phyloP scores from a whole-genome alignment of 1,140 invertebrate species.

The Drosophila subobscura region DNA sequence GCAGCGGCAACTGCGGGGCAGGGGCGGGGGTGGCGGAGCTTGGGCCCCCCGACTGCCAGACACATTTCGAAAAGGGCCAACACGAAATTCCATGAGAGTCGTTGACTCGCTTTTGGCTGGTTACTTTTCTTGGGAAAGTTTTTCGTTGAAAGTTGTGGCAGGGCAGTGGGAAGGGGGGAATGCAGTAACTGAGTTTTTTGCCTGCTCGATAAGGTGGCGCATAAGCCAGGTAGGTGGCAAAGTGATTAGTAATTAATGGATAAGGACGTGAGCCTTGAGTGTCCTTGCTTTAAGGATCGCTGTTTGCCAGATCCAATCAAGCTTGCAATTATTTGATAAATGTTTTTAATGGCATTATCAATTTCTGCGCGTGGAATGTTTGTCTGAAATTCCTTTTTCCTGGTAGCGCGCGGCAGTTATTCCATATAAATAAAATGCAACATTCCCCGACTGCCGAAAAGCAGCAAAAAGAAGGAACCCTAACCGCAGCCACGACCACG shows the following conservation, averaged over 20 bases:
- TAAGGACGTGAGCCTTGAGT: conserved; percentile 21
- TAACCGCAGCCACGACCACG: neutral
- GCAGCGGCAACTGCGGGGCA: neutral
- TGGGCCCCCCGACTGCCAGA: conserved; percentile 58
- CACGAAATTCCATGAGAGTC: conserved; percentile 79
- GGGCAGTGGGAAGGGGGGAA: too few species aligned
- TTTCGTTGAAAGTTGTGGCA: conserved; percentile 78
- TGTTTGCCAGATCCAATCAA: conserved; percentile 12
- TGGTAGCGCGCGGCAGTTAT: conserved; percentile 19
- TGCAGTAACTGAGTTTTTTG: conserved; percentile 59
- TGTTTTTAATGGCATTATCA: conserved; percentile 40
- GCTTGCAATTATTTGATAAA: conserved; percentile 7
- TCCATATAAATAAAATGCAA: conserved; percentile 9
- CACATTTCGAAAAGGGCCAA: conserved; percentile 81
- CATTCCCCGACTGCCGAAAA: neutral
- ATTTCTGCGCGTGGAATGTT: conserved; percentile 1
- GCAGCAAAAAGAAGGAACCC: conserved; percentile 30
- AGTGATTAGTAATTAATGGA: conserved; percentile 36
- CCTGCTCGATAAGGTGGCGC: conserved; percentile 44
- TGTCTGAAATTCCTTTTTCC: conserved; percentile 32
- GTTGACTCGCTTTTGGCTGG: conserved; percentile 70
- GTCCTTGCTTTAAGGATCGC: neutral
- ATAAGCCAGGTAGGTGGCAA: conserved; percentile 44
- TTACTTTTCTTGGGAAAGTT: conserved; percentile 82
- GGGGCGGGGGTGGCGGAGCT: conserved; percentile 25